Percentiles rank a stretch among this genome's conserved stretches.
These are phyloP conservation scores for Tanytarsus gracilentus DNA, from an alignment of 2,888 invertebrate species.

Conservation along the genomic window DNA sequence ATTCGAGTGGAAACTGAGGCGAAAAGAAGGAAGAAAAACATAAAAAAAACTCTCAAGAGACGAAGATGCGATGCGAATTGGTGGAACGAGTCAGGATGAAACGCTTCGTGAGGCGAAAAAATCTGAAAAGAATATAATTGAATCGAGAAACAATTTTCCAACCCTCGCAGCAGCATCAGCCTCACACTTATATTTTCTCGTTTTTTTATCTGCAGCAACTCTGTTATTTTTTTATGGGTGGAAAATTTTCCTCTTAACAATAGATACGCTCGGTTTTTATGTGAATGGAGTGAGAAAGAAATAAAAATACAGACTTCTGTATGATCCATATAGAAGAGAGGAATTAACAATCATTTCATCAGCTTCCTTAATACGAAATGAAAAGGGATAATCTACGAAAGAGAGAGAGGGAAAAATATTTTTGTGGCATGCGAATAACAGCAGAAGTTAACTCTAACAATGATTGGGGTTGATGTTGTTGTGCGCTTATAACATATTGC, in stretches of 20 bases:
- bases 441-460: no score
- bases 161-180: constrained; percentile 16
- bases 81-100: background rate
- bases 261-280: background rate
- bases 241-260: background rate
- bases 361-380: background rate
- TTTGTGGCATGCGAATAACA: no score
- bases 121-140: constrained; percentile 28
- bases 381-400: background rate
- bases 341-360: constrained; percentile 28
- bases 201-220: constrained; percentile 22
- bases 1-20: constrained; percentile 26
- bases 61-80: background rate
- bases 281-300: background rate
- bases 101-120: constrained; percentile 18
- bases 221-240: constrained; percentile 20
- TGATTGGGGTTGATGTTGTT: constrained; percentile 8
- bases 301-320: background rate
- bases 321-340: constrained; percentile 16
- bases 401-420: no score
- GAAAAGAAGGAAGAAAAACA: constrained; percentile 10
- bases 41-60: constrained; percentile 1
- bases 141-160: constrained; percentile 28
- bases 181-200: constrained; percentile 3
- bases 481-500: no score